A percentile compares a stretch with the other conserved stretches of the same genome.
Evolutionary conservation across 2,888 invertebrate genomes (phyloP).

Genomic region (Loripinus fragilis): DNA sequence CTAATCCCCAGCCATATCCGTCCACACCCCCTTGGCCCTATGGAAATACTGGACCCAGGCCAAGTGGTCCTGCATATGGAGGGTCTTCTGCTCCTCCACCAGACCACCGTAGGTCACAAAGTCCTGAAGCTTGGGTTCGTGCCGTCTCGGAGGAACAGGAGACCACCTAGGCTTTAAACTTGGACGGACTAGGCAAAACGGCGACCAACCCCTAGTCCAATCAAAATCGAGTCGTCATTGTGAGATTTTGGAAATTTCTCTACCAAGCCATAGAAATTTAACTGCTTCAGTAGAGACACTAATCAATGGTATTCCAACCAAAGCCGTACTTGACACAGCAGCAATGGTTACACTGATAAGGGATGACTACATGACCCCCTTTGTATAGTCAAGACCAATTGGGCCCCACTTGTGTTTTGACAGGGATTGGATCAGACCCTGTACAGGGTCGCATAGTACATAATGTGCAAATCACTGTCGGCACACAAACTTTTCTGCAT

Average conservation of each 20-base stretch:
- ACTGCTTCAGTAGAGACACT: not conserved
- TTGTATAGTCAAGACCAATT: not conserved
- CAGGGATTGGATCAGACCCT: constrained; percentile 1
- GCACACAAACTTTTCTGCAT: constrained; percentile 2
- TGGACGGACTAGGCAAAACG: not conserved
- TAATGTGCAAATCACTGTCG: not conserved
- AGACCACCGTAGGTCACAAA: not conserved
- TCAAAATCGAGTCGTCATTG: not conserved
- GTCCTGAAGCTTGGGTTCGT: not conserved
- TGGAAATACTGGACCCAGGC: too few relatives aligned
- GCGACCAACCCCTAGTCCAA: not conserved
- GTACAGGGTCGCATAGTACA: not conserved
- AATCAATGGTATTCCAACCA: not conserved
- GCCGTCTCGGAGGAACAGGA: not conserved
- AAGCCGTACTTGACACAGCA: not conserved
- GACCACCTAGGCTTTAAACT: not conserved
- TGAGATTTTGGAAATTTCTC: not conserved
- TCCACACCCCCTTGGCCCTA: too few relatives aligned
- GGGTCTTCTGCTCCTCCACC: not conserved
- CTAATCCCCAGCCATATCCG: too few relatives aligned
- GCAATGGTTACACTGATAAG: not conserved
- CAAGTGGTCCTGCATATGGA: not conserved
- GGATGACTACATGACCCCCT: not conserved
- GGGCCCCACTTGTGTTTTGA: not conserved
- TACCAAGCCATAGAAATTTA: constrained; percentile 6